Percentiles rank a stretch among this genome's conserved stretches.
Evolutionary conservation across 1,140 invertebrate genomes (phyloP).

Genomic region (Brachionus paranguensis): DNA sequence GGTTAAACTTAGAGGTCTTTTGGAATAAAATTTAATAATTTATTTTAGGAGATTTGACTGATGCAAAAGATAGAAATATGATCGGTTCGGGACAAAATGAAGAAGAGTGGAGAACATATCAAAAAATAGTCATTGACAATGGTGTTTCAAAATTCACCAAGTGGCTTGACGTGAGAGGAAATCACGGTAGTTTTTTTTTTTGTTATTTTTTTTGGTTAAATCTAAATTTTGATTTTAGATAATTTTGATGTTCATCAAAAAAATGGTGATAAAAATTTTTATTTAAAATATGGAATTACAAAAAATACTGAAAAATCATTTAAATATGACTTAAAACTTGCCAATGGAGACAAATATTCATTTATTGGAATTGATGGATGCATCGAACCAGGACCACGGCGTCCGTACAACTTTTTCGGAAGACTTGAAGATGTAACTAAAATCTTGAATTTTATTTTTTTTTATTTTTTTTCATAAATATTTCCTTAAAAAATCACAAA

Average conservation of each 20-base stretch:
- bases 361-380: conserved; percentile 84
- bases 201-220: neutral
- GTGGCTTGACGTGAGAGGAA: conserved; percentile 86
- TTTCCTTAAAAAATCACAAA: too few relatives aligned
- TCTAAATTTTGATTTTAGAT: conserved; percentile 60
- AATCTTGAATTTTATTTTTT: neutral
- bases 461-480: too few relatives aligned
- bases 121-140: conserved; percentile 65
- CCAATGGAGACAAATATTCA: conserved; percentile 61
- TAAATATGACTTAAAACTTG: neutral
- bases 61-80: conserved; percentile 72
- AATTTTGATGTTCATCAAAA: conserved; percentile 75
- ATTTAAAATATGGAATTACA: conserved; percentile 43
- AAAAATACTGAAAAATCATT: neutral
- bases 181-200: conserved; percentile 69
- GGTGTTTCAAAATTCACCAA: conserved; percentile 62
- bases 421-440: conserved; percentile 58
- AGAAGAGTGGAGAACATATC: conserved; percentile 77
- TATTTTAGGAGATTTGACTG: conserved; percentile 69
- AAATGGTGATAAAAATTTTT: conserved; percentile 69
- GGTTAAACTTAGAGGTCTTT: neutral
- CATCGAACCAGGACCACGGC: conserved; percentile 69
- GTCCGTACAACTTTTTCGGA: conserved; percentile 89
- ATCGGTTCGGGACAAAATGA: conserved; percentile 74
- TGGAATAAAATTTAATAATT: neutral